Percentiles rank a stretch among this genome's conserved stretches.
Evolutionary conservation across 2,797 vertebrate species (phyloP).

Genomic region (Cirrhinus molitorella): DNA sequence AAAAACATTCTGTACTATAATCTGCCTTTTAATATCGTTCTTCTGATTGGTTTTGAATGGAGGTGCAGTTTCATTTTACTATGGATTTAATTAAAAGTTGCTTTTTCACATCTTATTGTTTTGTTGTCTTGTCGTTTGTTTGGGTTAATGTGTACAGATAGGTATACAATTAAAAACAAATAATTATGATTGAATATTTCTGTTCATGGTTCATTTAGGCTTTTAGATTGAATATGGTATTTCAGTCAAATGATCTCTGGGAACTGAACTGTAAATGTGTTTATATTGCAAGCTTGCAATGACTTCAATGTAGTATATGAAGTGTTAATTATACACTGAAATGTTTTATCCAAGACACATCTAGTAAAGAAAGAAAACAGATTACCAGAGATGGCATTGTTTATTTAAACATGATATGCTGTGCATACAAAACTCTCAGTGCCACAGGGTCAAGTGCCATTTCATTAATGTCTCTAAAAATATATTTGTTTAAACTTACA

Average conservation of each 20-base stretch:
- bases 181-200: too few species aligned
- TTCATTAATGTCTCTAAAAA: neutral
- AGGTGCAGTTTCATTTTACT: slow-evolving; percentile 64
- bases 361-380: neutral
- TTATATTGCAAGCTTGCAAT: neutral
- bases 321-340: neutral
- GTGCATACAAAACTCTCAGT: neutral
- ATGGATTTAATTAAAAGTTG: slow-evolving; percentile 64
- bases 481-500: neutral
- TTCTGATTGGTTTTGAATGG: slow-evolving; percentile 60
- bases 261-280: neutral
- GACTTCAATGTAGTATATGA: slow-evolving; percentile 1
- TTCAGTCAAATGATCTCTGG: neutral
- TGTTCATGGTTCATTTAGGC: neutral
- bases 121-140: slow-evolving; percentile 34
- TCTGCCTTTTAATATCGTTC: slow-evolving; percentile 59
- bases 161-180: too few species aligned
- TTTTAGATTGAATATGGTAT: neutral
- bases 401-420: neutral
- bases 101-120: slow-evolving; percentile 58
- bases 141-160: neutral
- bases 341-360: slow-evolving; percentile 4
- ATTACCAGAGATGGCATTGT: neutral
- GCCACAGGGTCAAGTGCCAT: neutral
- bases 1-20: slow-evolving; percentile 54